These are phyloP conservation scores for Gallinago media DNA, from an alignment of 2,113 vertebrate genomes.

Conservation along the genomic window DNA sequence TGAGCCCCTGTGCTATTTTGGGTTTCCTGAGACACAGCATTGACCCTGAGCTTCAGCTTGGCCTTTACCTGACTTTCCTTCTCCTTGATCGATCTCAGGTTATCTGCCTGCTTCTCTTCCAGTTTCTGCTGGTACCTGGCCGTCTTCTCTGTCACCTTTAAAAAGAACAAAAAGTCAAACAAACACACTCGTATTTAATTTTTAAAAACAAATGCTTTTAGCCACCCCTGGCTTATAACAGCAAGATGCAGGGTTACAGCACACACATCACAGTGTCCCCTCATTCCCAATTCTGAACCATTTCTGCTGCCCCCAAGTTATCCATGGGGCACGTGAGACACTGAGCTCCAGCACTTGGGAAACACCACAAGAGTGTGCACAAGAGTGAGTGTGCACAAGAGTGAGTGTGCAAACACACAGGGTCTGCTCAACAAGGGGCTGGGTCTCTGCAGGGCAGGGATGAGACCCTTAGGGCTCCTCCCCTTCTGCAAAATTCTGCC, in stretches of 20 bases:
- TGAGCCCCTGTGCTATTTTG: neutral
- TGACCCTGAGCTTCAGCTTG: neutral
- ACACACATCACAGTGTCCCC: neutral
- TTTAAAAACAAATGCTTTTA: neutral
- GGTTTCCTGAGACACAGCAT: neutral
- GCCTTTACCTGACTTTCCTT: slow-evolving; percentile 85
- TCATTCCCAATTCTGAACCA: neutral
- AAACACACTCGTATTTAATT: neutral
- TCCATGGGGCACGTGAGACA: too few relatives aligned
- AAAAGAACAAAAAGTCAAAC: neutral
- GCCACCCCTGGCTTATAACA: neutral
- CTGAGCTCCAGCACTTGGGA: neutral
- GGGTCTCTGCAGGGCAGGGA: neutral
- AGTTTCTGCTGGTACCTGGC: slow-evolving; percentile 81
- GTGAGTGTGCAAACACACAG: too few relatives aligned
- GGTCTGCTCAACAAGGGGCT: neutral
- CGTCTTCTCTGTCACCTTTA: slow-evolving; percentile 80
- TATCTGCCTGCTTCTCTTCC: slow-evolving; percentile 87
- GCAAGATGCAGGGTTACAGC: too few relatives aligned
- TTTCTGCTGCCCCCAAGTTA: neutral
- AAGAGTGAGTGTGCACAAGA: too few relatives aligned
- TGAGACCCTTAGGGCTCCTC: too few relatives aligned
- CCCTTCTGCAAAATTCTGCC: neutral
- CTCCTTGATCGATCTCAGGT: slow-evolving; percentile 85
- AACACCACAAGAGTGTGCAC: neutral